Conservation (phyloP, 1,140 invertebrate genomes). For the Elysia chlorotica region DNA sequence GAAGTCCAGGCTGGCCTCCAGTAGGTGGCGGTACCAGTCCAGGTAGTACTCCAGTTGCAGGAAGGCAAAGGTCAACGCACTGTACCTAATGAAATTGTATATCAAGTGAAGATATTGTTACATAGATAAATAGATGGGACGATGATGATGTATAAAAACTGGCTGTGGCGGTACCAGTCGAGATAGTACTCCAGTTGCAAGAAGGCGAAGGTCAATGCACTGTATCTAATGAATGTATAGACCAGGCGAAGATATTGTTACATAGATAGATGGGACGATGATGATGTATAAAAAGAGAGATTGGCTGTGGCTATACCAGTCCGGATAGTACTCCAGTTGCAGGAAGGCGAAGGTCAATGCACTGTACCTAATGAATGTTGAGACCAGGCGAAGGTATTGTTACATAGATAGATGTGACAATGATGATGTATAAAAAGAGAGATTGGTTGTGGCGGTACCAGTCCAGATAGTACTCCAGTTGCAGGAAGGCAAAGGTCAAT, state of each 20-base stretch:
- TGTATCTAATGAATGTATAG: too few relatives aligned
- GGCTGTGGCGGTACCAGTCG: slow-evolving; percentile 83
- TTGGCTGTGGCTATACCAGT: slow-evolving; percentile 84
- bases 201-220: too few relatives aligned
- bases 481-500: too few relatives aligned
- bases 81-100: too few relatives aligned
- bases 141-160: neutral
- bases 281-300: neutral
- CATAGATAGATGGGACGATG: neutral
- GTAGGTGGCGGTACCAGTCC: slow-evolving; percentile 87
- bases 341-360: slow-evolving; percentile 92
- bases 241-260: too few relatives aligned
- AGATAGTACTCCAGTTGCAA: slow-evolving; percentile 60
- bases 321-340: slow-evolving; percentile 85
- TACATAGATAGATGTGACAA: neutral
- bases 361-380: too few relatives aligned
- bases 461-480: slow-evolving; percentile 59
- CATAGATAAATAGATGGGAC: neutral
- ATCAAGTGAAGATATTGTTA: too few relatives aligned
- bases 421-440: neutral
- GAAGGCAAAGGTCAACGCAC: slow-evolving; percentile 91
- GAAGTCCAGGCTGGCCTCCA: slow-evolving; percentile 71
- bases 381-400: too few relatives aligned
- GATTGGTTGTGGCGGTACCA: slow-evolving; percentile 87
- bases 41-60: slow-evolving; percentile 89